Base-by-base conservation (phyloP, 2,113 vertebrate genomes). In the cattle (Bos taurus) region DNA sequence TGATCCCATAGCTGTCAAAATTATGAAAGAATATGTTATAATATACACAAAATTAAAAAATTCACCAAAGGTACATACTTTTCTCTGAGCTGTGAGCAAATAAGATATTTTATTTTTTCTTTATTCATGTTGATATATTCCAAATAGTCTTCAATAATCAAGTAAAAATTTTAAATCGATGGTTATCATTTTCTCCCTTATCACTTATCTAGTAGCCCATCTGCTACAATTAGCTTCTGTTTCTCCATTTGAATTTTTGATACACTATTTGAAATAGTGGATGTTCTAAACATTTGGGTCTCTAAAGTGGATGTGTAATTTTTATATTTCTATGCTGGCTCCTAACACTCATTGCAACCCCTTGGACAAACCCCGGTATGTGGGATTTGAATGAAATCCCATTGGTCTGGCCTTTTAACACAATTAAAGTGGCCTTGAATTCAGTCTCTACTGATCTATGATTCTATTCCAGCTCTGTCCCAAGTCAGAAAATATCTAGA, bases 401-500 rank as follows among this genome's bases (percentile, higher is more conserved):
- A 12, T 77, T 87, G 64, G 64, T 95, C 33, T 78, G 56, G 19
- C 40, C 71, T 88, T 89, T 81, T 67, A 64, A 85, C 26, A 88
- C 52, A 12, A 64, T 81, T 82, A 74, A 4, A 28, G 9, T 52
- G 84, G 46, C 57, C n/a, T 30, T 77, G 28, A 86, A 59, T 86
- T 95, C 57, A 50, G 2, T 33, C 19, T 54, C 25, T 85, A 3
- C n/a, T 46, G 12, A 93, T 15, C 43, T 25, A 16, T 7, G 13
- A 88, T 71, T 81, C 33, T 93, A 46, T 90, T 87, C 80, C 40
- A 90, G 6, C 77, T 97, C 60, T 91, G 30, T 59, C 54, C 30
- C 52, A 84, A 94, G 46, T 84, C 88, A 64, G 52, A 91, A 95
- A 95, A 94, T 80, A 84, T 84, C 48, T 57, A 96, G 84, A 74